Conservation (phyloP, 30 jellyfish, hydroid and myxozoan genomes). For the Pseudorhiza aurosa region DNA sequence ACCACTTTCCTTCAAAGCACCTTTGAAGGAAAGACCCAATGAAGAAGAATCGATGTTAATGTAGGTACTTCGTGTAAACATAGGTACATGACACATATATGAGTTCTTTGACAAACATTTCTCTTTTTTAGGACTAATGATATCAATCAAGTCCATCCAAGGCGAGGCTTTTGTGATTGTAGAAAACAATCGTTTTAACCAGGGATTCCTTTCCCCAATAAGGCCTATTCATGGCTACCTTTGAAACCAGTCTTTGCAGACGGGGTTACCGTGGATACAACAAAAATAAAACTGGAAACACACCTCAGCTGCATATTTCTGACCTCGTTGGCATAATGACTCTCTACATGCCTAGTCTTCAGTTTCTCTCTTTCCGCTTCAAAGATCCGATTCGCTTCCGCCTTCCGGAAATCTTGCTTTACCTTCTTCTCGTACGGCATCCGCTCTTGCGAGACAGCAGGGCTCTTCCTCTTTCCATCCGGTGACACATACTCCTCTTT, state of each 20-base stretch:
- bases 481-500: slow-evolving; percentile 72
- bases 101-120: no score
- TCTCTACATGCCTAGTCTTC: slow-evolving; percentile 63
- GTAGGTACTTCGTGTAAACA: no score
- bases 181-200: neutral
- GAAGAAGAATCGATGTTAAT: no score
- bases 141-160: no score
- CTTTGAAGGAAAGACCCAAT: no score
- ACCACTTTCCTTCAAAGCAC: no score
- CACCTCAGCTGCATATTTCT: slow-evolving; percentile 63
- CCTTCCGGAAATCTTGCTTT: slow-evolving; percentile 54
- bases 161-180: neutral
- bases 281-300: no score
- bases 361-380: slow-evolving; percentile 72
- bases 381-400: slow-evolving; percentile 38
- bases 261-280: neutral
- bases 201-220: neutral
- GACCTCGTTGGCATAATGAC: slow-evolving; percentile 68
- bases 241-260: neutral
- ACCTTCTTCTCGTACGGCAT: slow-evolving; percentile 39
- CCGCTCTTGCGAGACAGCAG: slow-evolving; percentile 53
- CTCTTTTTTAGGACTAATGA: no score
- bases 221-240: neutral
- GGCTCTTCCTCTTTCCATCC: slow-evolving; percentile 61
- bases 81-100: no score